These are phyloP conservation scores for Pseudochromis fuscus DNA, from an alignment of 2,797 vertebrate genomes.

Conservation along the genomic window DNA sequence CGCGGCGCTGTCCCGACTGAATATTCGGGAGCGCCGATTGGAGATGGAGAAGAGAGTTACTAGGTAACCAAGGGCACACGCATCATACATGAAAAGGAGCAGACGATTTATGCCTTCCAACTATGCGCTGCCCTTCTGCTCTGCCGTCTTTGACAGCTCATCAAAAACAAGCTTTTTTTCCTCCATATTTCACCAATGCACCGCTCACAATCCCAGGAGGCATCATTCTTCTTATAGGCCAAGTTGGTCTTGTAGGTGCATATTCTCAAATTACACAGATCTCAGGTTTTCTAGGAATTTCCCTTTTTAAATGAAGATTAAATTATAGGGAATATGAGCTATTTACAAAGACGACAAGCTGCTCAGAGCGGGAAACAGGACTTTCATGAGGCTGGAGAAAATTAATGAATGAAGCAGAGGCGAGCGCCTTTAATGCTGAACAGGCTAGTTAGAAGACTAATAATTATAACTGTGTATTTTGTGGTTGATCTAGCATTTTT, in stretches of 20 bases:
- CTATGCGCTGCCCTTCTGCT: constrained; percentile 45
- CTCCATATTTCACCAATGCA: constrained; percentile 17
- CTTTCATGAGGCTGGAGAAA: constrained; percentile 15
- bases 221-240: neutral
- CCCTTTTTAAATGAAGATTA: constrained; percentile 19
- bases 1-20: constrained; percentile 80
- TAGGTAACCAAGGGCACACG: constrained; percentile 87
- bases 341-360: constrained; percentile 32
- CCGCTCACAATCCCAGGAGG: neutral
- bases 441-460: constrained; percentile 26
- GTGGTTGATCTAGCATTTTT: constrained; percentile 25
- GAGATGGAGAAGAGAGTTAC: constrained; percentile 85
- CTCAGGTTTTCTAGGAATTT: neutral
- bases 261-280: neutral
- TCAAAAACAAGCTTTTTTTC: constrained; percentile 34
- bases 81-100: constrained; percentile 70
- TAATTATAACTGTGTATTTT: constrained; percentile 22
- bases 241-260: neutral
- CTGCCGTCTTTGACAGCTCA: constrained; percentile 53
- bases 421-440: constrained; percentile 39
- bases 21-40: constrained; percentile 81
- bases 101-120: constrained; percentile 59
- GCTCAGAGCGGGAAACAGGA: constrained; percentile 10
- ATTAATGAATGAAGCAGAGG: constrained; percentile 35
- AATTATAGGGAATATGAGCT: constrained; percentile 11